These are phyloP conservation scores for Protaetia brevitarsis DNA, from an alignment of 1,140 invertebrate species.

Conservation along the genomic window DNA sequence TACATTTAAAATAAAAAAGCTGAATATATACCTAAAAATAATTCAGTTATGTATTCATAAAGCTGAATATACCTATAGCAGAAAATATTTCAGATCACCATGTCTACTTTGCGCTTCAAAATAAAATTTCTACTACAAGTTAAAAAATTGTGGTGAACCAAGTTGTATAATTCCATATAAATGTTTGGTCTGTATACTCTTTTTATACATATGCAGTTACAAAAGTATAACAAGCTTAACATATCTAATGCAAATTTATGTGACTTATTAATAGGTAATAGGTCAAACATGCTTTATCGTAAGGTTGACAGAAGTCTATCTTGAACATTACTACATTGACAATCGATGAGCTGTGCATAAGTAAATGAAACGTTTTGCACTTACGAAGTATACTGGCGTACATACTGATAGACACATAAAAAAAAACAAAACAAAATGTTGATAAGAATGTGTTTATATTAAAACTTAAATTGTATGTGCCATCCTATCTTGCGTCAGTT, in stretches of 20 bases:
- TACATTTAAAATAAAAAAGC: no score
- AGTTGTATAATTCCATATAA: no score
- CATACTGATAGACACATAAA: neutral
- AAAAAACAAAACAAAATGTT: neutral
- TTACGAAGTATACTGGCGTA: neutral
- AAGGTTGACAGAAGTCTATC: neutral
- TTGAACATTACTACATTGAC: neutral
- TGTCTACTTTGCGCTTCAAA: no score
- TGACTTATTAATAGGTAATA: constrained; percentile 6
- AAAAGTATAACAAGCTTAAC: neutral
- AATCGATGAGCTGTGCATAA: neutral
- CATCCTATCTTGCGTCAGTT: neutral
- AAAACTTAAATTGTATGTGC: constrained; percentile 9
- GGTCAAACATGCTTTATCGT: neutral
- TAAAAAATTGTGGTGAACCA: no score
- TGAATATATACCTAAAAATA: no score
- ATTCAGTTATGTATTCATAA: no score
- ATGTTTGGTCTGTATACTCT: no score
- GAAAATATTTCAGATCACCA: no score
- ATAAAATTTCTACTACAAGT: no score
- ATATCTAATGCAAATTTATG: neutral
- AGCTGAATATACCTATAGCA: no score
- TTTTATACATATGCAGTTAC: no score
- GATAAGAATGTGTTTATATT: constrained; percentile 6
- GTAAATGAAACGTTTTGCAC: neutral